Evolutionary conservation across 1,140 invertebrate genomes (phyloP).

Genomic region (Limonius californicus): DNA sequence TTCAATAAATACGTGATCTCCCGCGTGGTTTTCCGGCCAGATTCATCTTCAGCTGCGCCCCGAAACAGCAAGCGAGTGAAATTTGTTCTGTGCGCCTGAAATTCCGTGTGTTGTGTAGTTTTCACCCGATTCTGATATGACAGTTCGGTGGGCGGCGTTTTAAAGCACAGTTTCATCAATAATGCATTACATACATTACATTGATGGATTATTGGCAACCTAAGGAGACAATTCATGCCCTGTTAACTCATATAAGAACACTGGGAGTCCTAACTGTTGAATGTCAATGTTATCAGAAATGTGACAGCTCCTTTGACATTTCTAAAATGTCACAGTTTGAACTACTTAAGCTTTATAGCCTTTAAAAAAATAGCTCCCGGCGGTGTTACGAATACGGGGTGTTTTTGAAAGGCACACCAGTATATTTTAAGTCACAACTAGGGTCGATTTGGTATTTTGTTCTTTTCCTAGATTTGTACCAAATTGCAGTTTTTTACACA

Average conservation of each 20-base stretch:
- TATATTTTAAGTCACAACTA: no score
- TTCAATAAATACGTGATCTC: constrained; percentile 11
- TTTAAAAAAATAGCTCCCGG: no score
- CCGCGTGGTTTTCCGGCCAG: not conserved
- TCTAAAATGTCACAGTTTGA: constrained; percentile 12
- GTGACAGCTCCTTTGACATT: constrained; percentile 15
- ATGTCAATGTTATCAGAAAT: constrained; percentile 1
- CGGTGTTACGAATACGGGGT: no score
- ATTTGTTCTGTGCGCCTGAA: constrained; percentile 30
- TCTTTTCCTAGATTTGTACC: no score
- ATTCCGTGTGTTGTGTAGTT: not conserved
- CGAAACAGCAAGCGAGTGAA: no score
- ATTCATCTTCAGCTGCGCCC: no score
- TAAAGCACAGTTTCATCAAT: constrained; percentile 25
- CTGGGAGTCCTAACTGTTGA: not conserved
- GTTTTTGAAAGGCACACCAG: no score
- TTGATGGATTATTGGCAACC: not conserved
- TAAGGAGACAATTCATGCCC: not conserved
- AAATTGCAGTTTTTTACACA: no score
- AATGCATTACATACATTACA: constrained; percentile 16
- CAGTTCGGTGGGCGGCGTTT: constrained; percentile 42
- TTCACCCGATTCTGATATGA: constrained; percentile 18
- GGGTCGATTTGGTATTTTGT: no score
- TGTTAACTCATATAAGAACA: not conserved
- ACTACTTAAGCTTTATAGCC: not conserved